Conservation (phyloP, 2,888 invertebrate genomes). For the Timema podura region DNA sequence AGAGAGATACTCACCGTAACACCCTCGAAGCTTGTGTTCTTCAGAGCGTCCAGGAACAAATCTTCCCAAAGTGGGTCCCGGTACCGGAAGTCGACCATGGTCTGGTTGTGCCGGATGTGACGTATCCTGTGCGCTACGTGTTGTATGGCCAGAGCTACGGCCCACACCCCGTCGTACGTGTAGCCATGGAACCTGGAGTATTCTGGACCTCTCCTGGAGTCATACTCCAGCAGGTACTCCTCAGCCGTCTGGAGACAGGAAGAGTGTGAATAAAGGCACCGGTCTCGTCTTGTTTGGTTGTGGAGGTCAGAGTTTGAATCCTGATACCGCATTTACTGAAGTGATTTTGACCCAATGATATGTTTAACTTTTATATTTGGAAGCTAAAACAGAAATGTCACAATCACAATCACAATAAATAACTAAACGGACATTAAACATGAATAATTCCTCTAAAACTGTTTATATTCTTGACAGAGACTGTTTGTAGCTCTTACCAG, state of each 20-base stretch:
- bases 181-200: slow-evolving; percentile 96
- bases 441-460: too few species aligned
- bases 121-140: slow-evolving; percentile 75
- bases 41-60: slow-evolving; percentile 80
- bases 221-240: slow-evolving; percentile 82
- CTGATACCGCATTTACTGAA: too few species aligned
- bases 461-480: too few species aligned
- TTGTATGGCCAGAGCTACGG: slow-evolving; percentile 91
- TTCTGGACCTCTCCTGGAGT: slow-evolving; percentile 71
- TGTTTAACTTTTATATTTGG: too few species aligned
- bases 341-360: too few species aligned
- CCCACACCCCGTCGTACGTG: slow-evolving; percentile 98
- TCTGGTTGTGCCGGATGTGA: slow-evolving; percentile 66
- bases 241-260: slow-evolving; percentile 68
- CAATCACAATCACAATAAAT: too few species aligned
- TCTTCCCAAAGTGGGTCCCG: slow-evolving; percentile 83
- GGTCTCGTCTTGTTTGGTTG: too few species aligned
- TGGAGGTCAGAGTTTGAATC: too few species aligned
- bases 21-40: slow-evolving; percentile 91
- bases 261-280: too few species aligned
- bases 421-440: too few species aligned
- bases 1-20: slow-evolving; percentile 59
- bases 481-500: too few species aligned
- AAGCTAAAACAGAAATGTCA: too few species aligned
- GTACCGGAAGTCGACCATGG: slow-evolving; percentile 78